phyloP scores from a whole-genome alignment of 2,113 vertebrate genomes.

The Carlito syrichta region DNA sequence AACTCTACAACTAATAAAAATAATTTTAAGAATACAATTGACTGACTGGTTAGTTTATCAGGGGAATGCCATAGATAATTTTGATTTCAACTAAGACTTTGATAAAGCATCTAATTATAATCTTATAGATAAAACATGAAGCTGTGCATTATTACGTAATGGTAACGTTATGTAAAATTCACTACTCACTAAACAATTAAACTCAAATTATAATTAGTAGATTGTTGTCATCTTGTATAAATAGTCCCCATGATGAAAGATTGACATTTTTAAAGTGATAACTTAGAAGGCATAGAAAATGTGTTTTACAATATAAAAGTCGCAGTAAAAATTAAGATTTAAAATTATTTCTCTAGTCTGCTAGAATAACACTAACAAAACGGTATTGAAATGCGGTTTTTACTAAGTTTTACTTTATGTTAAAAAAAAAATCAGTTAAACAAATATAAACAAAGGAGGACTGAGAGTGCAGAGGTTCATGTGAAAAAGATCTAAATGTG shows the following conservation, averaged over 20 bases:
- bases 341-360: neutral
- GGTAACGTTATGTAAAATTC: neutral
- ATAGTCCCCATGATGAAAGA: neutral
- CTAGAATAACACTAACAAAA: neutral
- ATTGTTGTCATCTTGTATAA: neutral
- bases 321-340: neutral
- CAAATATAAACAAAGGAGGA: neutral
- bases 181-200: neutral
- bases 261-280: neutral
- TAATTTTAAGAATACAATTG: neutral
- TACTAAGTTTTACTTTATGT: neutral
- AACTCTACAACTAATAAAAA: neutral
- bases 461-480: neutral
- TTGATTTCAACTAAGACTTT: neutral
- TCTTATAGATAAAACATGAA: neutral
- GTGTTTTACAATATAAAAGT: neutral
- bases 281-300: neutral
- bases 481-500: neutral
- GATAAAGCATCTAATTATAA: neutral
- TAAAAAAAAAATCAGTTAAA: neutral
- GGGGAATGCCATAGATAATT: neutral
- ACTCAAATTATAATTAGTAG: neutral
- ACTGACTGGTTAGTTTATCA: neutral
- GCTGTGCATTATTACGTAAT: neutral
- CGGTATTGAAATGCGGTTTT: neutral